Percentiles rank a stretch among this genome's conserved stretches.
These are phyloP conservation scores for Bimastos eiseni DNA, from an alignment of 2,888 invertebrate genomes.

Conservation along the genomic window DNA sequence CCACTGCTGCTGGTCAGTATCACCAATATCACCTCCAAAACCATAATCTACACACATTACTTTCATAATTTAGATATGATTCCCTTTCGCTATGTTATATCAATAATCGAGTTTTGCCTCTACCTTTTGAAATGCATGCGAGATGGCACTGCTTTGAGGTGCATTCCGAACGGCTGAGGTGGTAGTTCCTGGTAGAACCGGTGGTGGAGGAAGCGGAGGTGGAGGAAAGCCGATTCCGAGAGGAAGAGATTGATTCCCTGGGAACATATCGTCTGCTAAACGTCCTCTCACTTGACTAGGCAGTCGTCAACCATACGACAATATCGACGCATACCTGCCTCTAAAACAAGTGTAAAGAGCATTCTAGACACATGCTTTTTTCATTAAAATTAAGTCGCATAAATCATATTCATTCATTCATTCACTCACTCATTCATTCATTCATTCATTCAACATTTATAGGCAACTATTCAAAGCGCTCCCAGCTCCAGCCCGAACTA, in stretches of 20 bases:
- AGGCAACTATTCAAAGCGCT: too few species aligned
- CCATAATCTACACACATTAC: background rate
- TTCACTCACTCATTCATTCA: too few species aligned
- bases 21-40: background rate
- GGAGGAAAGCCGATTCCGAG: slow-evolving; percentile 4
- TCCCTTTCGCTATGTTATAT: too few species aligned
- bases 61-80: too few species aligned
- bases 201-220: slow-evolving; percentile 13
- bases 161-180: background rate
- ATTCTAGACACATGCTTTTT: background rate
- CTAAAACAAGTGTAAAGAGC: too few species aligned
- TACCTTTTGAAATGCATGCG: slow-evolving; percentile 13
- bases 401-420: too few species aligned
- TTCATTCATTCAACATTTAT: too few species aligned
- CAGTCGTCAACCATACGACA: background rate
- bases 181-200: background rate
- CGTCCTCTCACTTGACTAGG: background rate
- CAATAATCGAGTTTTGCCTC: background rate
- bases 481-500: too few species aligned
- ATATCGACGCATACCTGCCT: background rate
- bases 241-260: background rate
- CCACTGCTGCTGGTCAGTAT: background rate
- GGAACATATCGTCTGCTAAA: background rate
- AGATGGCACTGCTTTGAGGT: background rate
- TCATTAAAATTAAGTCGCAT: too few species aligned